phyloP scores from a whole-genome alignment of 1,140 invertebrate species.

The Megathymus violae region DNA sequence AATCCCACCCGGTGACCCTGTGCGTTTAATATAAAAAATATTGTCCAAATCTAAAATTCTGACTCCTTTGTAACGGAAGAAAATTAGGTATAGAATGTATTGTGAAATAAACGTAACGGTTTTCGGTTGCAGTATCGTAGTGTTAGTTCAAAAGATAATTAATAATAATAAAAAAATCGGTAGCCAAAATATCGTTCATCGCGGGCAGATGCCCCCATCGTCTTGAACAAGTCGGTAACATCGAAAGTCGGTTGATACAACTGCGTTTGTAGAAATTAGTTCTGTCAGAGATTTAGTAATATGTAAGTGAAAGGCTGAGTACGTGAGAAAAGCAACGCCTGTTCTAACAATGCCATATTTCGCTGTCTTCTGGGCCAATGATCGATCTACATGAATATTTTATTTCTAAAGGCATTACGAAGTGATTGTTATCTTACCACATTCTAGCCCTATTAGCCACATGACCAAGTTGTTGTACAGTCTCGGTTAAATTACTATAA shows the following conservation, averaged over 20 bases:
- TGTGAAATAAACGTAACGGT: too few relatives aligned
- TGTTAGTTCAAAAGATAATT: too few relatives aligned
- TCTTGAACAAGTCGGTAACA: constrained; percentile 14
- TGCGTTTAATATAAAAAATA: too few relatives aligned
- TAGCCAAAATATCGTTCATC: constrained; percentile 13
- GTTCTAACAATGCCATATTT: constrained; percentile 78
- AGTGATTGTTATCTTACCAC: constrained; percentile 56
- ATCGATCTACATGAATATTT: constrained; percentile 79
- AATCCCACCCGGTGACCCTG: too few relatives aligned
- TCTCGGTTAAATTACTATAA: not conserved
- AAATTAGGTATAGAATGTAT: too few relatives aligned
- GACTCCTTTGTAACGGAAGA: too few relatives aligned
- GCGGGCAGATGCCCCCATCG: not conserved
- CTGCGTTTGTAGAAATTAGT: constrained; percentile 38
- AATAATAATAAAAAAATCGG: not conserved
- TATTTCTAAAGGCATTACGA: constrained; percentile 60
- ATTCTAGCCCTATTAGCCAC: constrained; percentile 22
- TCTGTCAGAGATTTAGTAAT: constrained; percentile 69
- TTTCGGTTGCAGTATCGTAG: too few relatives aligned
- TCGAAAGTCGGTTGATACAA: constrained; percentile 37
- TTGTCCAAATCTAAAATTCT: too few relatives aligned
- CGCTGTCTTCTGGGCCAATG: constrained; percentile 72
- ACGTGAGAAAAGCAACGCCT: constrained; percentile 78
- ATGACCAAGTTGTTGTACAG: constrained; percentile 1
- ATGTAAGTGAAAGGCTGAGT: constrained; percentile 77